phyloP scores from a whole-genome alignment of 2,797 vertebrate genomes.

The Rhodeus uyekii region DNA sequence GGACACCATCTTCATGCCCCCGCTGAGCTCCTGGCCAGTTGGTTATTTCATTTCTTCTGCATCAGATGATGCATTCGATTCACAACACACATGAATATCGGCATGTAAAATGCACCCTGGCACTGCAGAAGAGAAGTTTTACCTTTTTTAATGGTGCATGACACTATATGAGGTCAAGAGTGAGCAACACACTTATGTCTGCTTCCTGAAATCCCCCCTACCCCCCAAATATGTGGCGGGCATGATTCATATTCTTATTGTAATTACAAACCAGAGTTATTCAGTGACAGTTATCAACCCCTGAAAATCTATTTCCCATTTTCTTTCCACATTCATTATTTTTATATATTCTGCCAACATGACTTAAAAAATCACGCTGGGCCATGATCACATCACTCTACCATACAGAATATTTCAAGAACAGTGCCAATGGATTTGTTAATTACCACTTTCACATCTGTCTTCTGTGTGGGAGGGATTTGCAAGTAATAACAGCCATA shows the following conservation, averaged over 20 bases:
- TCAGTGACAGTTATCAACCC: slow-evolving; percentile 64
- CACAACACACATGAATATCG: slow-evolving; percentile 46
- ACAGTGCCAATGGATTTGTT: slow-evolving; percentile 70
- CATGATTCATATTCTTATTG: slow-evolving; percentile 64
- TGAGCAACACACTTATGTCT: slow-evolving; percentile 11
- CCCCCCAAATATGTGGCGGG: slow-evolving; percentile 17
- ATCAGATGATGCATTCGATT: slow-evolving; percentile 61
- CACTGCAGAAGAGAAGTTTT: background rate
- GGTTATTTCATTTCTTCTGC: slow-evolving; percentile 55
- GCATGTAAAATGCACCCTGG: slow-evolving; percentile 1
- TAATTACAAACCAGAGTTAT: slow-evolving; percentile 66
- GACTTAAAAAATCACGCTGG: slow-evolving; percentile 51
- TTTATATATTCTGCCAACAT: slow-evolving; percentile 27
- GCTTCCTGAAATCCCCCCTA: background rate
- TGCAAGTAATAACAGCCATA: slow-evolving; percentile 57
- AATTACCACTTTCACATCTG: slow-evolving; percentile 76
- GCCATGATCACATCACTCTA: background rate
- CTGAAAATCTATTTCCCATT: slow-evolving; percentile 68
- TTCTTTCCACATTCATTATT: slow-evolving; percentile 53
- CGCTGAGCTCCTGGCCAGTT: slow-evolving; percentile 55
- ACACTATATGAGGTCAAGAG: background rate
- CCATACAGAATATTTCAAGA: slow-evolving; percentile 55
- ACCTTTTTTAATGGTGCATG: background rate
- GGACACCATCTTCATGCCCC: slow-evolving; percentile 52
- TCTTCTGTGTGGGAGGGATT: slow-evolving; percentile 67